Base-by-base conservation (phyloP, 2,797 vertebrate genomes). In the Tolypeutes matacus region DNA sequence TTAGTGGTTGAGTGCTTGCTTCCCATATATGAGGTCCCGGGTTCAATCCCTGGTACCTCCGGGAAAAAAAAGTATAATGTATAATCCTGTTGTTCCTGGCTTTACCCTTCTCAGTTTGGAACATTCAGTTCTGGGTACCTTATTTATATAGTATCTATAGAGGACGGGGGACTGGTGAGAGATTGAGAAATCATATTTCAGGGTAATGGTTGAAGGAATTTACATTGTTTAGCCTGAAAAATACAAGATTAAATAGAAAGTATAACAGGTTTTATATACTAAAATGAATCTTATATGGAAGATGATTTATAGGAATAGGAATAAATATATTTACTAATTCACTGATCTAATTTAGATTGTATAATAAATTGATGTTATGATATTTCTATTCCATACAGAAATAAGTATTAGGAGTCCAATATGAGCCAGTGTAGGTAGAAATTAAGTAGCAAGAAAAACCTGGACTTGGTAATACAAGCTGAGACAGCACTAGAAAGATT, bases 331-430 rank as follows among this genome's bases (percentile, higher is more conserved):
- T 76, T 87, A 91, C 65, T n/a, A 53, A 60, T 89, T 78, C 23
- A 49, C 70, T 36, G 18, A 78, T n/a, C 77, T 87, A 42, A 91
- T 93, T 94, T 94, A 88, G 42, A 88, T 80, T 76, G 42, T 87
- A 34, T 14, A 29, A 39, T 85, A 53, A 5, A 46, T 62, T 69
- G 36, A 92, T 84, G 88, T 62, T 65, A 73, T 88, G 36, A 84
- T 84, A 77, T 27, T 42, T 84, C 72, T 73, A 77, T 72, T 92
- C 18, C 23, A 58, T 89, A 29, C 3, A 78, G n/a, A 93, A 92
- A 77, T 76, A 86, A 86, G 8, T 88, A 78, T 27, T 42, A 70
- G 78, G 62, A 86, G 14, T 34, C 82, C 36, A 81, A 20, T 49
- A 82, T 86, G 51, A 93, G 14, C 58, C 51, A 78, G 31, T 84